Percentiles rank a stretch among this genome's conserved stretches.
Conservation (phyloP, 2,888 invertebrate genomes). For the Diabrotica balteata region DNA sequence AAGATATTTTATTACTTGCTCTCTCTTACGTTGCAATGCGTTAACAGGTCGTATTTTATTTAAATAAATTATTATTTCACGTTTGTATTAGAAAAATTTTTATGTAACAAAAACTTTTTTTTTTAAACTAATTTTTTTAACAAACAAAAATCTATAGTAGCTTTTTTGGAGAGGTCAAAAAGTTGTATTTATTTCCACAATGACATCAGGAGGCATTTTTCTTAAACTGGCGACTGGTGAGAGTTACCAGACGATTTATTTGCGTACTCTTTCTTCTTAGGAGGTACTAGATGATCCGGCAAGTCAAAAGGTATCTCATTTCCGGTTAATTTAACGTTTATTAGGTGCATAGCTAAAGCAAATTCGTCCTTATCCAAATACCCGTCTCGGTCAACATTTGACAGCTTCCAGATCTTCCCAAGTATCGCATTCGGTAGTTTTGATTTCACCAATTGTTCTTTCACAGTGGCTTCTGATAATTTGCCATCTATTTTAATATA, state of each 20-base stretch:
- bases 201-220: too few relatives aligned
- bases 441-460: constrained; percentile 94
- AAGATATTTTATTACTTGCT: too few relatives aligned
- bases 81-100: too few relatives aligned
- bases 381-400: constrained; percentile 95
- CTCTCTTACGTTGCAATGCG: too few relatives aligned
- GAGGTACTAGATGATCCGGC: constrained; percentile 89
- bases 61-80: too few relatives aligned
- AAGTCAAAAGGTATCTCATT: constrained; percentile 87
- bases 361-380: constrained; percentile 94
- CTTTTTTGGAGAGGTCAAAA: too few relatives aligned
- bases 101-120: too few relatives aligned
- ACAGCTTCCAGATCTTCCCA: constrained; percentile 96
- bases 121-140: too few relatives aligned
- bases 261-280: constrained; percentile 68
- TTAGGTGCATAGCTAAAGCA: constrained; percentile 95
- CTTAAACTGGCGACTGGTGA: too few relatives aligned
- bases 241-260: neutral
- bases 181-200: too few relatives aligned
- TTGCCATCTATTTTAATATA: constrained; percentile 94
- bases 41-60: too few relatives aligned
- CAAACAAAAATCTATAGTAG: too few relatives aligned
- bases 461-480: constrained; percentile 88
- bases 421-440: constrained; percentile 96
- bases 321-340: constrained; percentile 86